Conservation (phyloP, 2,113 vertebrate genomes). For the Ochotona curzoniae region DNA sequence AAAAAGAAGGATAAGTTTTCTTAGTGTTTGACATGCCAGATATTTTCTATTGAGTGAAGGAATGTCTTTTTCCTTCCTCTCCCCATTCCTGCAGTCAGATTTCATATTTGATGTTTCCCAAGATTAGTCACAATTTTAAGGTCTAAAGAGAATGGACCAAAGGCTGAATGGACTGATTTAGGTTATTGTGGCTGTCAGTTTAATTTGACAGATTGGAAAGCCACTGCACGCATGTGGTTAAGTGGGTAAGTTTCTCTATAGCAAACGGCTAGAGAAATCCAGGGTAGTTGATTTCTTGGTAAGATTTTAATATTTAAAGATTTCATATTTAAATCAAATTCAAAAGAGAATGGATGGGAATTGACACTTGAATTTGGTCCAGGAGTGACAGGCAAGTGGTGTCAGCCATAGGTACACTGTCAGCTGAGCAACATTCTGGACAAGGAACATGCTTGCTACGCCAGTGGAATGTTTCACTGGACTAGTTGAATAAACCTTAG, state of each 20-base stretch:
- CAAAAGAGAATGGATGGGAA: not conserved
- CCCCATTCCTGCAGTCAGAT: not conserved
- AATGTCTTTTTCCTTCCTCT: not conserved
- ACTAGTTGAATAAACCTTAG: not conserved
- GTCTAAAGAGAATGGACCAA: not conserved
- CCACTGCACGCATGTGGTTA: not conserved
- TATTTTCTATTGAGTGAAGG: not conserved
- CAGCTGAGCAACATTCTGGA: not conserved
- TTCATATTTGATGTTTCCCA: not conserved
- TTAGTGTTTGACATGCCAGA: not conserved
- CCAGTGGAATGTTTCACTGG: not conserved
- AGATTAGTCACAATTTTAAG: not conserved
- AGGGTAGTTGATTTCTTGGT: not conserved
- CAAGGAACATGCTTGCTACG: not conserved
- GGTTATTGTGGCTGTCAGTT: not conserved
- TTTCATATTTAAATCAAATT: not conserved
- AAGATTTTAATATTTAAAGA: not conserved
- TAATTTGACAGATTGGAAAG: not conserved
- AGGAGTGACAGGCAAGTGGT: not conserved
- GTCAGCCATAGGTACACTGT: not conserved
- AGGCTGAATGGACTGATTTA: not conserved
- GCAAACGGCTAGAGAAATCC: not conserved
- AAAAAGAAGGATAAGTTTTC: not conserved
- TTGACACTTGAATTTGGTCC: not conserved
- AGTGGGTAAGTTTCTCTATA: not conserved